phyloP scores from a whole-genome alignment of 2,888 invertebrate species.

The Cheilosia variabilis region DNA sequence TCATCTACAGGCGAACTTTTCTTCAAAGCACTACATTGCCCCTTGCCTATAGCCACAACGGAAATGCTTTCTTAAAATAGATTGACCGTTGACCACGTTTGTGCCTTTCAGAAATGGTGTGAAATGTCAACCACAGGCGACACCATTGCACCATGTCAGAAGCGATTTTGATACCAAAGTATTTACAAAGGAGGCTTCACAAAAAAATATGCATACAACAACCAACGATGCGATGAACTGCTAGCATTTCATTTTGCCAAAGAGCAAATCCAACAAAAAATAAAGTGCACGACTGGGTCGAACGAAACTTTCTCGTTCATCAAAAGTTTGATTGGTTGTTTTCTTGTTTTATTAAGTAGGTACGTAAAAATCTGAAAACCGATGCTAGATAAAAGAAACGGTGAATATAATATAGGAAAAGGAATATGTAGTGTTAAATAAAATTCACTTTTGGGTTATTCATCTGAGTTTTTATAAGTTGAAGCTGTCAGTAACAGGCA shows the following conservation, averaged over 20 bases:
- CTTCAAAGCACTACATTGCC: not conserved
- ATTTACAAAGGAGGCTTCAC: constrained; percentile 53
- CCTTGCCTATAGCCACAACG: not conserved
- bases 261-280: not conserved
- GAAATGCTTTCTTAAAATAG: constrained; percentile 37
- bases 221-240: constrained; percentile 43
- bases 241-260: constrained; percentile 35
- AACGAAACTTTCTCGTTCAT: no score
- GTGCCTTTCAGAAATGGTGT: constrained; percentile 69
- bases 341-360: no score
- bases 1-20: not conserved
- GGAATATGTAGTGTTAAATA: no score
- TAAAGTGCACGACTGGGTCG: no score
- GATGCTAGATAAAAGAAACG: no score
- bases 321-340: no score
- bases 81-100: constrained; percentile 62
- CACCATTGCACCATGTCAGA: constrained; percentile 52
- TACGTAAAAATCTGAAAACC: no score
- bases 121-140: constrained; percentile 66
- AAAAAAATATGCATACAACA: constrained; percentile 18
- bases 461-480: no score
- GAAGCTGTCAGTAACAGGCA: no score
- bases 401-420: no score
- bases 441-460: no score
- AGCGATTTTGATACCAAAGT: constrained; percentile 64